Evolutionary conservation across 2,113 vertebrate genomes (phyloP).

Genomic region (Uropsilus gracilis): DNA sequence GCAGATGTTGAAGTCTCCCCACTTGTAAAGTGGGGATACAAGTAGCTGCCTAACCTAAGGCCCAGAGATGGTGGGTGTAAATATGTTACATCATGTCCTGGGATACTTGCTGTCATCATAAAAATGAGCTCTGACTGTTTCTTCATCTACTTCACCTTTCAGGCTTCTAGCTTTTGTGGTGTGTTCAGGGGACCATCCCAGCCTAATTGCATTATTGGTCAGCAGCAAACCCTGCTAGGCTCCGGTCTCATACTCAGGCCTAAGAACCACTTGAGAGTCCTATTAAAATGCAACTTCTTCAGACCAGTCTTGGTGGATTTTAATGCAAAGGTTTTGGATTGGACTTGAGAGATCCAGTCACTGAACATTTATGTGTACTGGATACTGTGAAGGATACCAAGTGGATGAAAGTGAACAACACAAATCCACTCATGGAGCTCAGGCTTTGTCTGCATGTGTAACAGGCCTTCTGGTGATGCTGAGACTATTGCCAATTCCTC

Average conservation of each 20-base stretch:
- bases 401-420: background rate
- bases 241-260: background rate
- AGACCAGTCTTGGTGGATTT: background rate
- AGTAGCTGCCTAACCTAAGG: background rate
- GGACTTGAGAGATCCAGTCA: slow-evolving; percentile 3
- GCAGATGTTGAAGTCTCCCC: background rate
- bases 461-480: no score
- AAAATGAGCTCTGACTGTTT: background rate
- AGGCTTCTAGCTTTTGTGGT: background rate
- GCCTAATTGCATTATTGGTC: background rate
- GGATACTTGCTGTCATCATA: background rate
- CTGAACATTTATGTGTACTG: background rate
- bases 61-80: background rate
- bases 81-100: background rate
- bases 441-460: background rate
- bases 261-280: background rate
- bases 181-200: background rate
- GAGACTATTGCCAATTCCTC: background rate
- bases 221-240: background rate
- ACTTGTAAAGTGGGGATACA: background rate
- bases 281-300: background rate
- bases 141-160: background rate
- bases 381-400: background rate
- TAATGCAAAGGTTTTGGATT: background rate
- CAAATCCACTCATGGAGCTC: background rate